Conservation (phyloP, 2,113 vertebrate genomes). For the Gymnorhina tibicen region DNA sequence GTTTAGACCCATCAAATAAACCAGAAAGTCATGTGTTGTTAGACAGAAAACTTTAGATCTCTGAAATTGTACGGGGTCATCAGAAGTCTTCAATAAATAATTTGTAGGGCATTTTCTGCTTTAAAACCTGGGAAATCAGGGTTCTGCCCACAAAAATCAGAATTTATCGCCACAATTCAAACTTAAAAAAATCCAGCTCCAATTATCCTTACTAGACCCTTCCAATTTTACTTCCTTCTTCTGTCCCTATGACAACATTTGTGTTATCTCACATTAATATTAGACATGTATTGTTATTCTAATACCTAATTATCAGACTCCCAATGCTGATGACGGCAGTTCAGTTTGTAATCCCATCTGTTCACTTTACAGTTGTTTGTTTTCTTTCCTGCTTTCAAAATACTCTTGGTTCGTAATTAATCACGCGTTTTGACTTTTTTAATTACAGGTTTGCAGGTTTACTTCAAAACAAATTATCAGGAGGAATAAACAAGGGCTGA, state of each 20-base stretch:
- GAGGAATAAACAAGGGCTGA: background rate
- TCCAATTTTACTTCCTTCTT: background rate
- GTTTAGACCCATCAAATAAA: background rate
- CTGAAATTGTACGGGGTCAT: background rate
- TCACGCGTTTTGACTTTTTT: background rate
- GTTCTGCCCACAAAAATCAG: background rate
- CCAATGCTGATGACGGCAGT: slow-evolving; percentile 32
- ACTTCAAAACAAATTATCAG: background rate
- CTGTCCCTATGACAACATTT: background rate
- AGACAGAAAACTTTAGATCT: background rate
- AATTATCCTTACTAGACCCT: background rate
- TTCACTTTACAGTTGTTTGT: slow-evolving; percentile 23
- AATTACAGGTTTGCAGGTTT: background rate
- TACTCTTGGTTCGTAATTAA: slow-evolving; percentile 18
- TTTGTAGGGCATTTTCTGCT: background rate
- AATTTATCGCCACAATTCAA: background rate
- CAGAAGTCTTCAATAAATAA: background rate
- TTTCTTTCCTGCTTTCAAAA: slow-evolving; percentile 27
- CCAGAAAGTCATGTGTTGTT: background rate
- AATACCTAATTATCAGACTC: slow-evolving; percentile 40
- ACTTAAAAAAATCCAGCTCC: background rate
- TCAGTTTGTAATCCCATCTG: slow-evolving; percentile 34
- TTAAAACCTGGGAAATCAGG: background rate
- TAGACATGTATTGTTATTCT: slow-evolving; percentile 32
- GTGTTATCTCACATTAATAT: slow-evolving; percentile 18